Percentiles rank a stretch among this genome's conserved stretches.
Evolutionary conservation across 2,888 invertebrate species (phyloP).

Genomic region (Hermaeophaga mercurialis): DNA sequence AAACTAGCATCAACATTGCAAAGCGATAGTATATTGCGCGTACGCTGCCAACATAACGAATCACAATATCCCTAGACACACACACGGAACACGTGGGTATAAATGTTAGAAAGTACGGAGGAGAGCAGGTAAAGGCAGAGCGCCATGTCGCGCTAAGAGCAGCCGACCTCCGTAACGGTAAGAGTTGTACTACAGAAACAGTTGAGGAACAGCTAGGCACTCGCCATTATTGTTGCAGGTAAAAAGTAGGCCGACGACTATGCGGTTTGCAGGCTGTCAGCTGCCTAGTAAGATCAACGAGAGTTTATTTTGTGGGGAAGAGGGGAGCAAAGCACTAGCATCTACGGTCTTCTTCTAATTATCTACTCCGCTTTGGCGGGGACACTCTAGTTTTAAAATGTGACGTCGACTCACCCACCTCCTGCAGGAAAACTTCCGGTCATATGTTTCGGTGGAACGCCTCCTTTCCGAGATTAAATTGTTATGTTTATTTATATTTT

Average conservation of each 20-base stretch:
- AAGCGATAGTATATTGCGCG: neutral
- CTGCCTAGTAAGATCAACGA: slow-evolving; percentile 17
- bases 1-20: slow-evolving; percentile 17
- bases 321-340: slow-evolving; percentile 14
- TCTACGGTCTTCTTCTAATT: slow-evolving; percentile 1
- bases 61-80: slow-evolving; percentile 12
- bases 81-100: slow-evolving; percentile 26
- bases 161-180: slow-evolving; percentile 56
- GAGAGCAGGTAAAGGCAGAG: slow-evolving; percentile 29
- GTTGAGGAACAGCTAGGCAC: slow-evolving; percentile 46
- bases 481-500: no score
- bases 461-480: no score
- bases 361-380: neutral
- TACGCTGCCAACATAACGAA: slow-evolving; percentile 23
- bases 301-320: slow-evolving; percentile 8
- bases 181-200: slow-evolving; percentile 58
- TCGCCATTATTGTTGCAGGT: slow-evolving; percentile 54
- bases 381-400: neutral
- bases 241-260: slow-evolving; percentile 59
- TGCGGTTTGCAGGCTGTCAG: slow-evolving; percentile 44
- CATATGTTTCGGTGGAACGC: no score
- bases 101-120: slow-evolving; percentile 28
- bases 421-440: neutral
- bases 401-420: neutral
- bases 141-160: slow-evolving; percentile 34